Base-by-base conservation (phyloP, 1,140 invertebrate genomes). In the Babylonia areolata region DNA sequence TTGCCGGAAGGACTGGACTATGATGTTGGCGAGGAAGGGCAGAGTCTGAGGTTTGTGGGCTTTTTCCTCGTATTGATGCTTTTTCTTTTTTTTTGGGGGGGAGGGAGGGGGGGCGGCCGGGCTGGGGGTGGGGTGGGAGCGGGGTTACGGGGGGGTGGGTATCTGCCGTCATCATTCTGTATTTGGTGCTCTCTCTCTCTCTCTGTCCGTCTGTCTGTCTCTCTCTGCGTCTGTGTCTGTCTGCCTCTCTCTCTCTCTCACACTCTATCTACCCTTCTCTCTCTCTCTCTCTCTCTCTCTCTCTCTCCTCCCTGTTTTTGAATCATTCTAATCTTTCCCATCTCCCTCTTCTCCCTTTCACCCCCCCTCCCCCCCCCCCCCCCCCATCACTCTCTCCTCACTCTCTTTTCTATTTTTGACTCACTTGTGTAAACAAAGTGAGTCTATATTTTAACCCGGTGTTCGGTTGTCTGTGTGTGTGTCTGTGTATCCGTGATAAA, bases 21-120 rank as follows among this genome's bases (percentile, higher is more conserved):
- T 54, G 42, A 83, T 17, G 86, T 87, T 28, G 86, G 86, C 9
- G 86, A 87, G 37, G 86, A 87, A n/a, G 86, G 86, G 12, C 86
- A 87, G 73, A 87, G 86, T 78, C 73, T 87, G 23, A 87, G 86
- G 86, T 87, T 6, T 71, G 33, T 71, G 28, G 33, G 9, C 23
- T 33, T 9, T 28, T 9, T 71, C 6, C 28, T 9, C 9, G 23
- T n/a, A n/a, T 71, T 9, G 9, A 9, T 71, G n/a, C n/a, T n/a
- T n/a, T n/a, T n/a, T n/a, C n/a, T n/a, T n/a, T n/a, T n/a, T n/a
- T n/a, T n/a, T n/a, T n/a, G n/a, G n/a, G n/a, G n/a, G n/a, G n/a
- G n/a, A n/a, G n/a, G n/a, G n/a, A n/a, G n/a, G n/a, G n/a, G n/a
- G n/a, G n/a, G n/a, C n/a, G n/a, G n/a, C n/a, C n/a, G n/a, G n/a